Base-by-base conservation (phyloP, 2,797 vertebrate species). In the Octomys mimax region DNA sequence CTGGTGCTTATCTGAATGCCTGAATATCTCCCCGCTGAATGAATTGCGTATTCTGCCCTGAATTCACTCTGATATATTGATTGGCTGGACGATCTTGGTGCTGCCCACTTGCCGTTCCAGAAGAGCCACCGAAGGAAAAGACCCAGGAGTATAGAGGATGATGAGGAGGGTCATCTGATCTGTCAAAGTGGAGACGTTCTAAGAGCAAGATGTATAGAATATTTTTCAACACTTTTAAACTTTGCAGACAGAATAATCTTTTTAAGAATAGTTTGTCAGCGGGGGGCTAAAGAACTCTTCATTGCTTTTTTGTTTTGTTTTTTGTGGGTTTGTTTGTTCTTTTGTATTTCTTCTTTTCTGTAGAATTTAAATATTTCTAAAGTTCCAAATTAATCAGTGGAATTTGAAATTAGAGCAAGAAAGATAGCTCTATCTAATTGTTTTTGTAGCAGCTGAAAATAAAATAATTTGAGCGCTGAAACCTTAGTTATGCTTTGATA, bases 151-250 rank as follows among this genome's bases (percentile, higher is more conserved):
- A 98, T 99, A 99, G 99, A 99, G 99, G 99, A 99, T 99, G 99
- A 99, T 99, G 99, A 98, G 99, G 99, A 99, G 99, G 99, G 99
- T 99, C 99, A 99, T 98, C 99, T 99, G 99, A 99, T 99, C 99
- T 99, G 99, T 99, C 99, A 99, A 99, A 99, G 98, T 99, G 99
- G 99, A 99, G 99, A 99, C 99, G 99, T 99, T 99, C 99, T 99
- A 98, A 99, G 98, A 99, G 99, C 99, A 99, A 99, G 99, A 99
- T 99, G 99, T 99, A 99, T 99, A 99, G 99, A 99, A 99, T 99
- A 99, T 99, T 99, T 99, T 99, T 99, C 99, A 98, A 98, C 98
- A 99, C 98, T 98, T 99, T 98, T 99, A 98, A 98, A 98, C 96
- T 98, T 98, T 98, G 92, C 98, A 98, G 96, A 98, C 96, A 98